Evolutionary conservation across 2,113 vertebrate genomes (phyloP).

Genomic region (Neotragus pygmaeus): DNA sequence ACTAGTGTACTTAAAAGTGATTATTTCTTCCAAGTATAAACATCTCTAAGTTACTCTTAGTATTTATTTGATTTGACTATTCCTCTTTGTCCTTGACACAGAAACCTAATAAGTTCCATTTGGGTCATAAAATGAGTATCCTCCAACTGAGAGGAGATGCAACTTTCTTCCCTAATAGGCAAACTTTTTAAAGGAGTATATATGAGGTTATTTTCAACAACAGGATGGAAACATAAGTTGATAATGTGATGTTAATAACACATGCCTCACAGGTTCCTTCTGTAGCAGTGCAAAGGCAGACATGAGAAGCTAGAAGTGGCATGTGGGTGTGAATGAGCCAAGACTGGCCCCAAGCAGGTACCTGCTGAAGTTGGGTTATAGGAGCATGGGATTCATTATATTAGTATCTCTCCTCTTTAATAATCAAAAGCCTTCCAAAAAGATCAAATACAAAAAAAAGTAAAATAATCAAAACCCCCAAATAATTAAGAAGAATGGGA

Average conservation of each 20-base stretch:
- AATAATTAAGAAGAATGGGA: not conserved
- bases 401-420: not conserved
- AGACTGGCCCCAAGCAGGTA: not conserved
- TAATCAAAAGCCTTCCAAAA: not conserved
- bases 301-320: not conserved
- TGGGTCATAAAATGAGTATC: not conserved
- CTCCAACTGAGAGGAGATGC: not conserved
- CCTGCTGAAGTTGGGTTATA: not conserved
- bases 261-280: not conserved
- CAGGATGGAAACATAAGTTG: not conserved
- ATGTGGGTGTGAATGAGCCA: not conserved
- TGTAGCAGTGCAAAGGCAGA: not conserved
- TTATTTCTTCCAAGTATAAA: not conserved
- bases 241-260: not conserved
- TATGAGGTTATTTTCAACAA: not conserved
- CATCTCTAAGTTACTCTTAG: not conserved
- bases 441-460: not conserved
- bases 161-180: not conserved
- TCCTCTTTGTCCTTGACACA: not conserved
- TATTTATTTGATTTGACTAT: not conserved
- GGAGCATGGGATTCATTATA: not conserved
- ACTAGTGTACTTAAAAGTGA: not conserved
- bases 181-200: not conserved
- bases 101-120: not conserved
- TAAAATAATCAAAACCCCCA: not conserved